Conservation (phyloP, 1,140 invertebrate species). For the Drosophila pseudoobscura region DNA sequence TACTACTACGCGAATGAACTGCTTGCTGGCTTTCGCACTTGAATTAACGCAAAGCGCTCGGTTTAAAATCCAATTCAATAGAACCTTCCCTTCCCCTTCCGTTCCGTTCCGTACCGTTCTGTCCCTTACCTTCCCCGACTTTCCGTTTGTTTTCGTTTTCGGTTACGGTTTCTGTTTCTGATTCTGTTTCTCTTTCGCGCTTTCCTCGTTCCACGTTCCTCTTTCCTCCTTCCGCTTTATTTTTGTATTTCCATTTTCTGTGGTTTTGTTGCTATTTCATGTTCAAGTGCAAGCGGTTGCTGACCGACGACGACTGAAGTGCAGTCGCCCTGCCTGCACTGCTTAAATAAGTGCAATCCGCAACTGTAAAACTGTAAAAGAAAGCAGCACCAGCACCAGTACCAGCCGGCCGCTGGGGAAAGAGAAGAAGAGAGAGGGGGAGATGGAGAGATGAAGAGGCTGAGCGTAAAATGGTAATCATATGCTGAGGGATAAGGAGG, state of each 20-base stretch:
- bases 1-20: too few relatives aligned
- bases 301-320: conserved; percentile 77
- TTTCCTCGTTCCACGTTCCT: neutral
- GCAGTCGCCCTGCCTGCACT: conserved; percentile 49
- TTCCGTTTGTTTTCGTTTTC: conserved; percentile 1
- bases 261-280: conserved; percentile 36
- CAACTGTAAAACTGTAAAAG: conserved; percentile 18
- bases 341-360: conserved; percentile 67
- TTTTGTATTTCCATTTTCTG: neutral
- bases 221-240: conserved; percentile 6
- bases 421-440: neutral
- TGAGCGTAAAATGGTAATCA: conserved; percentile 36
- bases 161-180: conserved; percentile 3
- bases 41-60: too few relatives aligned
- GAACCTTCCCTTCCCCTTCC: conserved; percentile 1
- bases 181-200: conserved; percentile 1
- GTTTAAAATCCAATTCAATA: conserved; percentile 1
- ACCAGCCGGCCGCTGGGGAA: neutral
- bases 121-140: neutral
- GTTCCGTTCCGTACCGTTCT: neutral
- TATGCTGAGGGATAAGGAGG: conserved; percentile 1
- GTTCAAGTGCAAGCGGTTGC: conserved; percentile 65
- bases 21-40: too few relatives aligned
- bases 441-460: conserved; percentile 5
- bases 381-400: conserved; percentile 3